Conservation (phyloP, 1,140 invertebrate species). For the Lamellibrachia luymesi region DNA sequence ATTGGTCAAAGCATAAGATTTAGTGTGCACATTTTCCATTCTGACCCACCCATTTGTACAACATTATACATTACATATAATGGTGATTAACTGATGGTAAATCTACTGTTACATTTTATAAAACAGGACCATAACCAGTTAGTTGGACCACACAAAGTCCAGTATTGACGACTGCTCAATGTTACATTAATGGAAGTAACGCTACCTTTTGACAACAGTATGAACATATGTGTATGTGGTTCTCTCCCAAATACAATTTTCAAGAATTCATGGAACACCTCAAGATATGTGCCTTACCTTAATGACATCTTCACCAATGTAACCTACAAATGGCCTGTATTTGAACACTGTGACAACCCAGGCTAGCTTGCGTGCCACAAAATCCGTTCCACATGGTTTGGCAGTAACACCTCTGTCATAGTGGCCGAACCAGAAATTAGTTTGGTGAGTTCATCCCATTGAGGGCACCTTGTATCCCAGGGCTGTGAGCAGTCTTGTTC, state of each 20-base stretch:
- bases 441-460: background rate
- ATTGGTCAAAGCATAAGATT: no score
- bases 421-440: background rate
- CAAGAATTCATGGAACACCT: background rate
- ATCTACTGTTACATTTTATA: background rate
- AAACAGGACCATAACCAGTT: no score
- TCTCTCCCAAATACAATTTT: background rate
- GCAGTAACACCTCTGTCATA: background rate
- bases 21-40: background rate
- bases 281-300: background rate
- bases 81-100: no score
- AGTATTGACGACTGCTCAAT: background rate
- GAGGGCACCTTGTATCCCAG: background rate
- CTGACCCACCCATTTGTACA: background rate
- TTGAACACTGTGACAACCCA: background rate
- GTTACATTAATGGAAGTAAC: background rate
- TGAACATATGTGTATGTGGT: no score
- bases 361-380: background rate
- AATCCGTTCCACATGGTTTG: background rate
- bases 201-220: background rate
- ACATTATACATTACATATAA: no score
- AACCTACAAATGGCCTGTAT: background rate
- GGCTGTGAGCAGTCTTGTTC: constrained; percentile 4
- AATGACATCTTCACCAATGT: background rate
- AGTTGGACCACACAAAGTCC: background rate